Evolutionary conservation across 2,797 vertebrate species (phyloP), one percentile per base, ranked within the genome.

Genomic region (Crax fasciolata): DNA sequence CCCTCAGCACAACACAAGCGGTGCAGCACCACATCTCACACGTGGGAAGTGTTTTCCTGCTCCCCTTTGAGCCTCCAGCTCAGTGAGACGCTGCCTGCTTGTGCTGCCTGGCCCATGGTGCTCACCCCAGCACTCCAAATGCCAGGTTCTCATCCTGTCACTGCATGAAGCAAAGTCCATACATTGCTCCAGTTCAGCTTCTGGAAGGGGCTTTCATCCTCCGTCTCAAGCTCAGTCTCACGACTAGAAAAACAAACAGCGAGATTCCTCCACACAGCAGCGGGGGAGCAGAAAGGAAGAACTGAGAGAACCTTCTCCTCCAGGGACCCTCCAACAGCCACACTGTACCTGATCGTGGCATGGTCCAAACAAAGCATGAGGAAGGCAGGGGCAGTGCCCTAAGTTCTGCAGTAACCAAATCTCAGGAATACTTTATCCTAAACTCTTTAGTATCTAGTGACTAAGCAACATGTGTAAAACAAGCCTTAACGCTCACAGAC

Each of bases 401-500:
- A 51, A 84, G 32, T 65, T 51, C 39, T 77, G 30, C 10, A 72
- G 59, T 15, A 78, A 68, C 39, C 70, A 77, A 82, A 85, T 73
- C 52, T 51, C 65, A 76, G 75, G 67, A 93, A 85, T 25, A 16
- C 9, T 49, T 80, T 54, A 88, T 76, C 70, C 55, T 68, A 70
- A 91, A 61, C 28, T 46, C 58, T 88, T 96, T 92, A 82, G 11
- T 20, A 19, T n/a, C 30, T 13, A 43, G 17, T 15, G 67, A 35
- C 70, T 27, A 70, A 87, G 61, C 65, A 86, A 39, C 35, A 59
- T 1, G 0, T 63, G 84, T 57, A 71, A 41, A 41, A 93, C 28
- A 28, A 35, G 30, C 38, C 61, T 41, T 90, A 88, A 85, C 57
- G 46, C 85, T n/a, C 70, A 55, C 77, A 91, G 82, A 81, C 43